Base-by-base conservation (phyloP, 2,113 vertebrate genomes). In the Poeciliopsis retropinna region DNA sequence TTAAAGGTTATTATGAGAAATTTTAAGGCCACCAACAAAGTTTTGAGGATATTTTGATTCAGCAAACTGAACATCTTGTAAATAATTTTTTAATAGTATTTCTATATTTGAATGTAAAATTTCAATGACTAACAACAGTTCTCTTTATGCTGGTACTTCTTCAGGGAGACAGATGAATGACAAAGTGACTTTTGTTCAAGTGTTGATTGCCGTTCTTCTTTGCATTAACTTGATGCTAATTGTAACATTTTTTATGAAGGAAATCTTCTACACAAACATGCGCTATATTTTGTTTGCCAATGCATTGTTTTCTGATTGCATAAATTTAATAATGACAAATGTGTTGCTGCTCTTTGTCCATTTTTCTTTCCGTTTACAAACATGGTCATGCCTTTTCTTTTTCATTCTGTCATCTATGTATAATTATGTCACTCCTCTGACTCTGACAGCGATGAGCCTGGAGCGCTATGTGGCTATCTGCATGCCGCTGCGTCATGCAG, bases 231-330 rank as follows among this genome's bases (percentile, higher is more conserved):
- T 31, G 19, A 13, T 83, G 22, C 47, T 83, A 1, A 81, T 91
- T 25, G 44, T 10, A n/a, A 85, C 81, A 0, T 87, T 89, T 72
- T 89, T 86, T 64, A 81, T 71, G 64, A 92, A 85, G 57, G 76
- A 83, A 2, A 22, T 8, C 7, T 90, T 92, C 60, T 80, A 79
- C n/a, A 88, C 66, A 14, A 76, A 72, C 22, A 83, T 81, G 64
- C 88, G 92, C 3, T 92, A 93, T 64, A 60, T 94, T 3, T 74
- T 93, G 14, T 93, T 92, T 65, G 82, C 85, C 28, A 32, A 61
- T 22, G 86, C 81, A 19, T 41, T 92, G 6, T 9, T 91, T 27
- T 80, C 74, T 64, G 92, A 93, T 64, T 70, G 75, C 4, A 0
- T 86, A 0, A 66, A 68, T 28, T 76, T 93, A 15, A 1, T 85